Evolutionary conservation across 2,797 vertebrate species (phyloP).

Genomic region (Threskiornis aethiopicus): DNA sequence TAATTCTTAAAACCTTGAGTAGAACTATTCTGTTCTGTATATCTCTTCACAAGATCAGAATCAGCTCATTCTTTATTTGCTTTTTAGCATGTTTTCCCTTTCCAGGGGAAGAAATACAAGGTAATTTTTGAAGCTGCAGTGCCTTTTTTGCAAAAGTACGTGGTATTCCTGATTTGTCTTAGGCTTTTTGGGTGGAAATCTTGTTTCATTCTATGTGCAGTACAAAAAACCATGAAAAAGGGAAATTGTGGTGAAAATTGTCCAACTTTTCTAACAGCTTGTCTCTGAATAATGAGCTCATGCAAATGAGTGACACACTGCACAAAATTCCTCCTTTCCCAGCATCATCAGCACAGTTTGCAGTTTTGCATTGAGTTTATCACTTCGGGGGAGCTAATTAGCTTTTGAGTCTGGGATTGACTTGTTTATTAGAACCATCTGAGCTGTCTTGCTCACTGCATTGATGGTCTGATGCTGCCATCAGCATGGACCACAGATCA

Average conservation of each 20-base stretch:
- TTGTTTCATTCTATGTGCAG: background rate
- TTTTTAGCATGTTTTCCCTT: background rate
- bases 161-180: background rate
- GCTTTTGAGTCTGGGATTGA: background rate
- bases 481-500: accelerated
- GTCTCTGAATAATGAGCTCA: background rate
- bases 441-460: background rate
- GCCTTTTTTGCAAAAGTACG: background rate
- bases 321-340: background rate
- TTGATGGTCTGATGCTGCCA: background rate
- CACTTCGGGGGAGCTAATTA: background rate
- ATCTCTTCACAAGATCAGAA: background rate
- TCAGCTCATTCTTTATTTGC: background rate
- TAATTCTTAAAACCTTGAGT: background rate
- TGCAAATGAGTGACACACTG: background rate
- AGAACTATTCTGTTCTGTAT: background rate
- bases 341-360: background rate
- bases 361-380: background rate
- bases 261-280: background rate
- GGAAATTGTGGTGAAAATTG: background rate
- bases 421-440: background rate
- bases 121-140: background rate
- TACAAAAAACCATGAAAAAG: background rate
- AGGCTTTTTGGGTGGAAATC: background rate
- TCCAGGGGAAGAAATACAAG: background rate